Base-by-base conservation (phyloP, 1,140 invertebrate species). In the Lerema accius region DNA sequence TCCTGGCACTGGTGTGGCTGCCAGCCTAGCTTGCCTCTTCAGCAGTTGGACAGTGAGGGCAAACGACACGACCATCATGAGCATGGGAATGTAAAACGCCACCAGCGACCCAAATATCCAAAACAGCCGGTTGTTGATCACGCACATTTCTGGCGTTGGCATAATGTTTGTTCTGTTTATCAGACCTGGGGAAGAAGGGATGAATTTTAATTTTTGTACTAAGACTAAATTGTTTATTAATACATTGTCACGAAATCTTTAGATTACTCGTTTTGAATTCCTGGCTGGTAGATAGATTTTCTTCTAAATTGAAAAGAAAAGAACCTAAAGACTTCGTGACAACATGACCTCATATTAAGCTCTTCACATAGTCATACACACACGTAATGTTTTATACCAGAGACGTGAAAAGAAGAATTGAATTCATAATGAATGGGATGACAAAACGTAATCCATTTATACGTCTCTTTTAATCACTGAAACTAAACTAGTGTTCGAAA, bases 71-170 rank as follows among this genome's bases (percentile, higher is more conserved):
- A 98, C 94, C 91, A 91, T 92, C 49, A 97, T 96, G 35, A 97
- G 89, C 94, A 99, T 97, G 0, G 98, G 98, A 40, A 99, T 95
- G 90, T 98, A 98, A 90, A 99, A 99, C 26, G 93, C 97, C 43
- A 98, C 94, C 69, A 98, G 88, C 0, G 97, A 98, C 0, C 96
- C 96, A 73, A 97, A 96, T 3, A 97, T 94, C 92, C 96, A 96
- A 91, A 97, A 98, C 7, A 95, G 92, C 9, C 95, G 91, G 87
- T 97, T 97, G 89, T 96, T 96, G 73, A 98, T 98, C 45, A 95
- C 95, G 87, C 97, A 98, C 17, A 93, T 81, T 16, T 94, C 91
- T 3, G 93, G 92, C 43, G 94, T 90, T 0, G 95, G 95, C 94
- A 96, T 96, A 53, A 96, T 96, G 80, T 96, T 96, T 39, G 90